Percentiles rank a stretch among this genome's conserved stretches.
phyloP scores from a whole-genome alignment of 2,888 invertebrate genomes.

The Hemaris fuciformis region DNA sequence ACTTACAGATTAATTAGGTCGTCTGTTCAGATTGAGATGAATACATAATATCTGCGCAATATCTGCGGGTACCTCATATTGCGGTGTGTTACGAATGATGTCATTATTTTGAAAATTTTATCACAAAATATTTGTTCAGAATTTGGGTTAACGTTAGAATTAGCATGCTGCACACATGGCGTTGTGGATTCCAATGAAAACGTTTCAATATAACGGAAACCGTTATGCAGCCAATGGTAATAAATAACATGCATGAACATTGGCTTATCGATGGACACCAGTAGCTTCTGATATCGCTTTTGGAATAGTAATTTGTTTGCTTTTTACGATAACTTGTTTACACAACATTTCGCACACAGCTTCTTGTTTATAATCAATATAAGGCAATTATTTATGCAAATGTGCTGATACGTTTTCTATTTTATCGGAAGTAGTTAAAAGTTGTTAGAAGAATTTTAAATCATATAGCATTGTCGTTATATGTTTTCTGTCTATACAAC shows the following conservation, averaged over 20 bases:
- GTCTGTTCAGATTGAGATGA: no score
- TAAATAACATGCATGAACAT: slow-evolving; percentile 56
- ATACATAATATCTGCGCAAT: no score
- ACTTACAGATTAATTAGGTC: no score
- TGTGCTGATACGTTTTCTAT: no score
- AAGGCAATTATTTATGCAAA: background rate
- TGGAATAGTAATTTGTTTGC: slow-evolving; percentile 50
- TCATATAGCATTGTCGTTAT: no score
- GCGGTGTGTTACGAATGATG: background rate
- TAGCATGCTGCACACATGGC: slow-evolving; percentile 39
- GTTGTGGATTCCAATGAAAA: slow-evolving; percentile 49
- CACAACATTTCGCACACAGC: background rate
- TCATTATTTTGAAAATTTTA: slow-evolving; percentile 6
- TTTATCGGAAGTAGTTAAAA: no score
- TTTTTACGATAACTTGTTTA: slow-evolving; percentile 6
- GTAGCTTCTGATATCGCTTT: slow-evolving; percentile 48
- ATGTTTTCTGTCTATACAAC: no score
- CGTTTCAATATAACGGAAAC: slow-evolving; percentile 52
- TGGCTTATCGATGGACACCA: slow-evolving; percentile 37
- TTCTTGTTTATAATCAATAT: background rate
- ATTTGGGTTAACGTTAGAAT: slow-evolving; percentile 34
- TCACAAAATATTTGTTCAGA: slow-evolving; percentile 12
- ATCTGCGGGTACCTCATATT: no score
- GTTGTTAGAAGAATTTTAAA: no score
- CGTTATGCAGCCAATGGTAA: slow-evolving; percentile 65